A percentile compares a stretch with the other conserved stretches of the same genome.
These are phyloP conservation scores for Caenorhabditis brenneri DNA, from an alignment of 1,140 invertebrate species.

Conservation along the genomic window DNA sequence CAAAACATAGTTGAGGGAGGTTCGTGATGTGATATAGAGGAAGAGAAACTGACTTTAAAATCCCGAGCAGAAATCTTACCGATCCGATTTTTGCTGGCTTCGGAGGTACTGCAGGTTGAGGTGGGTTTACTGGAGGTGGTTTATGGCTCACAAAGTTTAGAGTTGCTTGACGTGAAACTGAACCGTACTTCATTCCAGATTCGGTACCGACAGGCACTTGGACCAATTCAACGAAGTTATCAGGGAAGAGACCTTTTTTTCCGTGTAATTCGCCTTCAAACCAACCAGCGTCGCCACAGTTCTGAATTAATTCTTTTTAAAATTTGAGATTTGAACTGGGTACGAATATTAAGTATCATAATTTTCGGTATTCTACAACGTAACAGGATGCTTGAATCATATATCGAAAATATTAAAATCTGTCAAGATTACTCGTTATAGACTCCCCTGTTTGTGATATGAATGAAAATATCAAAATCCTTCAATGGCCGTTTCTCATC, in stretches of 20 bases:
- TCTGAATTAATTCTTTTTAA: constrained; percentile 72
- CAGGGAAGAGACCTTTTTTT: constrained; percentile 88
- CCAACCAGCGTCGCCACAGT: constrained; percentile 91
- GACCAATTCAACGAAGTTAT: constrained; percentile 80
- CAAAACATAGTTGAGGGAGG: neutral
- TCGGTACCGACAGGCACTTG: constrained; percentile 23
- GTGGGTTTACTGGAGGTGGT: constrained; percentile 21
- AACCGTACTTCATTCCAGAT: neutral
- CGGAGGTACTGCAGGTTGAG: constrained; percentile 1
- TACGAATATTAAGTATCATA: too few relatives aligned
- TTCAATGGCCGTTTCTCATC: constrained; percentile 23
- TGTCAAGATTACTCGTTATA: too few relatives aligned
- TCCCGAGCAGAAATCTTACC: neutral
- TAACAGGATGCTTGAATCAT: too few relatives aligned
- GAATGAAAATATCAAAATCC: neutral
- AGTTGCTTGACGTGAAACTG: neutral
- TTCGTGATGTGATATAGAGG: neutral
- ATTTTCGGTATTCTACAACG: too few relatives aligned
- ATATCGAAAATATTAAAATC: too few relatives aligned
- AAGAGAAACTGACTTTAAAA: neutral
- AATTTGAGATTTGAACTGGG: neutral
- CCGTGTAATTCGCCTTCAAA: constrained; percentile 92
- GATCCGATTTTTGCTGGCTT: neutral
- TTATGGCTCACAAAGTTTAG: neutral
- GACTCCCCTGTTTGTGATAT: constrained; percentile 11